Evolutionary conservation across 2,113 vertebrate genomes (phyloP), one percentile per base, ranked within the genome.

Genomic region (Dissostichus mawsoni): DNA sequence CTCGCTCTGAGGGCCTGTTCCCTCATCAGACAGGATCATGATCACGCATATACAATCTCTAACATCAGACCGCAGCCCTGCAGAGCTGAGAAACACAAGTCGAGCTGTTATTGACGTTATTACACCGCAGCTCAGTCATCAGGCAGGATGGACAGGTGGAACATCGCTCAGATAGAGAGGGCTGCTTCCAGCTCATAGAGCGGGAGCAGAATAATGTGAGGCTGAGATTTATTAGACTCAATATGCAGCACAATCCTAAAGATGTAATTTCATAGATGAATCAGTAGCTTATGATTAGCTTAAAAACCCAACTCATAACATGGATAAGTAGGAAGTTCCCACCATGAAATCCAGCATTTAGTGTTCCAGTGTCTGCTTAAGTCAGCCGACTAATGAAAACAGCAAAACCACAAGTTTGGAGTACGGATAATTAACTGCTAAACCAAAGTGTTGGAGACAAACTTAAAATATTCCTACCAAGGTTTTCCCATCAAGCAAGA

Each of bases 1-100:
- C 93, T 89, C 76, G 71, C 90, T 92, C 86, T 82, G 88, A 90
- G 83, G 87, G 85, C 85, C 91, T 83, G 86, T 91, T 90, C 89
- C 90, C 92, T 93, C 87, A 93, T 88, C 89, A 91, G 82, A 83
- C 86, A 36, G 86, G 91, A 90, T 92, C 93, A 92, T 93, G 93
- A 94, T 91, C 93, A 87, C 41, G 90, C 92, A 92, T 92, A 93
- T 78, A 90, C 90, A 80, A 85, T 85, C 84, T 68, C 66, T 83
- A 87, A 90, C 84, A 59, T 90, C 90, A 87, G 81, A 81, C 89
- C 53, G n/a, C 82, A 78, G 88, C 51, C 69, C 80, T 53, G 79
- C 79, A 77, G 59, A 70, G 79, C 85, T 14, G 61, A 84, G 82
- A 76, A 82, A 77, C 79, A 69, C 78, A 61, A 66, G 78, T 50